Base-by-base conservation (phyloP, 35 echinoderm and acorn worm species). In the Heliocidaris erythrogramma region DNA sequence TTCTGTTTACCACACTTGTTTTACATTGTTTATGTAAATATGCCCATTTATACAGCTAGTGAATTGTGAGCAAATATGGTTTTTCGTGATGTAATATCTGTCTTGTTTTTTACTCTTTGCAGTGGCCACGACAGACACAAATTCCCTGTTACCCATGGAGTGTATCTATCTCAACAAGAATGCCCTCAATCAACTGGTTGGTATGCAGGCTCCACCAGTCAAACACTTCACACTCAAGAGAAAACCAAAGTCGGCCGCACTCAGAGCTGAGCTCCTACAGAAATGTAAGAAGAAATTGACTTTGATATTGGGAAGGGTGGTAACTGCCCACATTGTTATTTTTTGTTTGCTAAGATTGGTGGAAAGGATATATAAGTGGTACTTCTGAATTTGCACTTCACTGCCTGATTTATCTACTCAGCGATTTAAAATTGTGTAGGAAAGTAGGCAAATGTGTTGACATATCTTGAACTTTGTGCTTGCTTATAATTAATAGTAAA, bases 121-220 rank as follows among this genome's bases (percentile, higher is more conserved):
- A 99, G 97, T 99, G 94, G 95, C 96, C 32, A 94, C 94, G 53
- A 99, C 98, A 90, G 98, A 99, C 85, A 96, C 92, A 42, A 97
- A 97, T 94, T 94, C 96, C 7, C 53, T 99, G 4, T 85, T 99
- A 4, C 98, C 98, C 13, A 65, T 99, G 56, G 98, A 99, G 93
- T 99, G 98, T 88, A 96, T 96, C 85, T 99, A 99, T 86, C 90
- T 99, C 9, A 99, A 99, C 91, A 97, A 96, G 49, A 99, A 99
- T 95, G 98, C 98, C 60, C 95, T 99, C 53, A 99, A 94, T 47
- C 98, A 99, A 47, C 95, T 99, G 27, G 98, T 99, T 24, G 98
- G 98, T 11, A 96, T 99, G 96, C 98, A 99, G 96, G 97, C 96
- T 49, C 98, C 98, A 13, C 98, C 95, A 0, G 96, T 97, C 42